Percentiles rank a stretch among this genome's conserved stretches.
These are phyloP conservation scores for Henricia sp. DNA, from an alignment of 53 echinoderm and acorn worm genomes.

Conservation along the genomic window DNA sequence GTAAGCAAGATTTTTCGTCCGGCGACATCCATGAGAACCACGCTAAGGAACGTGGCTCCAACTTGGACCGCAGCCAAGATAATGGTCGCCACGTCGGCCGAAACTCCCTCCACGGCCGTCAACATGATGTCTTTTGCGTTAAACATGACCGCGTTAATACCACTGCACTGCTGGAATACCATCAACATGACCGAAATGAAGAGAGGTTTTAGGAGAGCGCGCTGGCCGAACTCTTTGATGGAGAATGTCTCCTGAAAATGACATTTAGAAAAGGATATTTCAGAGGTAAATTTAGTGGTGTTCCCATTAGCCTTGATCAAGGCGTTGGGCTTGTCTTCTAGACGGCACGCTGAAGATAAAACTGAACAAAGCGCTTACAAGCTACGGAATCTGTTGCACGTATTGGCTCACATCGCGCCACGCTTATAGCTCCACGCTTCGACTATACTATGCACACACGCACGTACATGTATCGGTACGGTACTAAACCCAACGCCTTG, in stretches of 20 bases:
- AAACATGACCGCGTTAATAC: slow-evolving; percentile 98
- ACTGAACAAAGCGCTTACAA: too few species aligned
- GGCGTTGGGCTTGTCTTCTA: too few species aligned
- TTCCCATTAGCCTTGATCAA: too few species aligned
- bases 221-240: slow-evolving; percentile 69
- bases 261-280: too few species aligned
- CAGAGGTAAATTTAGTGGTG: too few species aligned
- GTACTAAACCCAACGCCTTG: too few species aligned
- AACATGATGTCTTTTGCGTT: slow-evolving; percentile 88
- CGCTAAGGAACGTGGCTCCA: slow-evolving; percentile 71
- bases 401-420: too few species aligned
- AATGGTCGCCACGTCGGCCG: slow-evolving; percentile 73
- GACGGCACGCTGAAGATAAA: too few species aligned
- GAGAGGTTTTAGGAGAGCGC: slow-evolving; percentile 75
- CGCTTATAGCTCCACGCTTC: too few species aligned
- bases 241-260: slow-evolving; percentile 82
- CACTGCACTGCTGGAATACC: slow-evolving; percentile 97
- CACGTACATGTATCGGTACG: too few species aligned
- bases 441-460: too few species aligned
- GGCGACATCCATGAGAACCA: slow-evolving; percentile 81
- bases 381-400: too few species aligned
- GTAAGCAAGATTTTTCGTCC: slow-evolving; percentile 84
- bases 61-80: slow-evolving; percentile 87
- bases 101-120: slow-evolving; percentile 65
- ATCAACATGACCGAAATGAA: slow-evolving; percentile 81